Evolutionary conservation across 2,888 invertebrate species (phyloP), one percentile per base, ranked within the genome.

Genomic region (Imbricaverruca yamaguchii): DNA sequence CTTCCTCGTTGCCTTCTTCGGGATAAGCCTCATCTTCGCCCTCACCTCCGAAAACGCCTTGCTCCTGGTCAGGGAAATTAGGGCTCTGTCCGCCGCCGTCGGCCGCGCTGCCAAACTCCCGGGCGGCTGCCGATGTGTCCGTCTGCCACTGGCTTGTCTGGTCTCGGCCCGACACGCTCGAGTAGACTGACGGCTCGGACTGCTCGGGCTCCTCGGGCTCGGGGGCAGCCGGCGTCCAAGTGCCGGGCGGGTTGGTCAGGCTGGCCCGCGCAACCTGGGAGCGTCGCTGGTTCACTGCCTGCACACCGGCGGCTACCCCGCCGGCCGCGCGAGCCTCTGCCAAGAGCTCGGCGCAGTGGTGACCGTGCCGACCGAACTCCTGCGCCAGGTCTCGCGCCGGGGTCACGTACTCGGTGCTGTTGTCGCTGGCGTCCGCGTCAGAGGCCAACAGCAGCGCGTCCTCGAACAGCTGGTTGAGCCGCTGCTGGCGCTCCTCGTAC

Each of bases 381-480:
- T 11, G n/a, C 23, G 79, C 79, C 57, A 79, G 79, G 57, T 59
- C 57, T 23, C 56, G 79, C 25, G 79, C 59, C 12, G 79, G 79
- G 23, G 59, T 59, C 23, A 79, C 79, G 15, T 21, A 79, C 79
- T 79, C 79, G 25, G 23, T 18, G 25, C 79, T 56, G 15, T 9
- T 18, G 57, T 23, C 79, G 56, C 57, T 56, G 57, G n/a, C 59
- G 15, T 79, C 79, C 13, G 59, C 79, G 25, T 79, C 79, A 0
- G 13, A 10, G 6, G 59, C 57, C 79, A 79, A 15, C 57, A 79
- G 79, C 79, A 59, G 56, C 23, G 79, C 79, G 57, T 79, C 79
- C 79, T 79, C 79, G 23, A 57, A 56, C 57, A 79, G 23, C 79
- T 79, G 79, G 25, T 79, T 59, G 57, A 79, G 79, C 25, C 79